Base-by-base conservation (phyloP, 1,140 invertebrate species). In the Pachypeltis micranthus region DNA sequence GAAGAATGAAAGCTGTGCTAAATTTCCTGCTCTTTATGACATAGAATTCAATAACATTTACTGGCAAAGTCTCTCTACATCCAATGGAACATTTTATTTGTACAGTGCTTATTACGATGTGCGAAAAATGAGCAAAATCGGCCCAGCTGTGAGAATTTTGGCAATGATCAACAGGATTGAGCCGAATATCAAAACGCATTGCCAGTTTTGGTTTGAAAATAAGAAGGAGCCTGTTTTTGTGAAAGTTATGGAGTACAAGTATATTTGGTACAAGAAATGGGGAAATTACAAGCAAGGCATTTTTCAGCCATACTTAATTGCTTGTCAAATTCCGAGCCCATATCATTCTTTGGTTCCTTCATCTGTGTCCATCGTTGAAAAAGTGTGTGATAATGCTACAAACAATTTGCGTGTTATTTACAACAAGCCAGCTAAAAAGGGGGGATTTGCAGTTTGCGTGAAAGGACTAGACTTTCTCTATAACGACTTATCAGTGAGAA, bases 181-280 rank as follows among this genome's bases (percentile, higher is more conserved):
- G 72, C 91, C 91, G 0, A 85, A 80, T 27, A 81, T 92, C 1
- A 83, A 83, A 64, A 90, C 88, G 0, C 85, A 85, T 71, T 96
- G 92, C 70, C 90, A 93, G 70, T 80, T 95, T 63, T 95, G 92
- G 92, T 94, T 90, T 74, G 87, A 91, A 44, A 84, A 85, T 21
- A 82, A 87, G 64, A 86, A 84, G 63, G 86, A 88, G 66, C 86
- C 87, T 10, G 83, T 86, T 1, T 81, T 94, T 23, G 83, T 89
- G 2, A 87, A 87, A 68, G 84, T 83, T 1, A 81, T 89, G 62
- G 90, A 93, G 72, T 95, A 94, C 75, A 93, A 93, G 70, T 94
- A 94, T 72, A 89, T 93, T 65, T 96, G 92, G 92, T 90, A 91
- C 72, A 84, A 85, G 60, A 93, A 92, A 73, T 95, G 91, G 91